phyloP scores from a whole-genome alignment of 2,888 invertebrate genomes.

The Chalcis sispes region DNA sequence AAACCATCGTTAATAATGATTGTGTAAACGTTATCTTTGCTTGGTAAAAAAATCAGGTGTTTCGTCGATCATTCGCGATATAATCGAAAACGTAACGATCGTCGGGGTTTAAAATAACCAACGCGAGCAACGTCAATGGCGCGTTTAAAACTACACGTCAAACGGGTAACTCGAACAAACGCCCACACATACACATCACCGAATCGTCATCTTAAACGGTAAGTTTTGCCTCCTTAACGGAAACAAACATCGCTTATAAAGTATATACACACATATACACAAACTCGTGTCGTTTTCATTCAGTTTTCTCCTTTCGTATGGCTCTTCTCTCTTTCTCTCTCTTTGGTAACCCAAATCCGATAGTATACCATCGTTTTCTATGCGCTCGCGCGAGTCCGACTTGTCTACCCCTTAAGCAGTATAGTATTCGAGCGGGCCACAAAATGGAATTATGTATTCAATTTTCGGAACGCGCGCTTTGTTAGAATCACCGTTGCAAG shows the following conservation, averaged over 20 bases:
- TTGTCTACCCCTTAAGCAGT: too few species aligned
- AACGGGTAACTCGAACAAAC: background rate
- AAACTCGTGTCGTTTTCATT: conserved; percentile 24
- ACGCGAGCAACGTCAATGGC: background rate
- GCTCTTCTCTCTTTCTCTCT: conserved; percentile 4
- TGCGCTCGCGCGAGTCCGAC: background rate
- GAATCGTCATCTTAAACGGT: background rate
- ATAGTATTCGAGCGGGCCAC: background rate
- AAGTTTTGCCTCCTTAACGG: background rate
- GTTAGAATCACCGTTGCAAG: too few species aligned
- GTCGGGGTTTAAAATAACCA: too few species aligned
- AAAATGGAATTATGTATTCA: too few species aligned
- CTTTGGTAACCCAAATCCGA: conserved; percentile 11
- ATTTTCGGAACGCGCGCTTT: too few species aligned
- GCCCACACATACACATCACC: background rate
- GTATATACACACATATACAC: background rate
- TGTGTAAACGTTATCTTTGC: too few species aligned
- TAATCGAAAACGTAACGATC: too few species aligned
- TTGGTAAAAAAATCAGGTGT: too few species aligned
- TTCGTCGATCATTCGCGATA: too few species aligned
- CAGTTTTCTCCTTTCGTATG: conserved; percentile 2
- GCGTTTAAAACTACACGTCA: background rate
- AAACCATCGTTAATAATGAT: too few species aligned
- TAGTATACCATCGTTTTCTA: conserved; percentile 1
- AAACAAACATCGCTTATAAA: too few species aligned